phyloP scores from a whole-genome alignment of 2,888 invertebrate species.

The Panzeria rudis region DNA sequence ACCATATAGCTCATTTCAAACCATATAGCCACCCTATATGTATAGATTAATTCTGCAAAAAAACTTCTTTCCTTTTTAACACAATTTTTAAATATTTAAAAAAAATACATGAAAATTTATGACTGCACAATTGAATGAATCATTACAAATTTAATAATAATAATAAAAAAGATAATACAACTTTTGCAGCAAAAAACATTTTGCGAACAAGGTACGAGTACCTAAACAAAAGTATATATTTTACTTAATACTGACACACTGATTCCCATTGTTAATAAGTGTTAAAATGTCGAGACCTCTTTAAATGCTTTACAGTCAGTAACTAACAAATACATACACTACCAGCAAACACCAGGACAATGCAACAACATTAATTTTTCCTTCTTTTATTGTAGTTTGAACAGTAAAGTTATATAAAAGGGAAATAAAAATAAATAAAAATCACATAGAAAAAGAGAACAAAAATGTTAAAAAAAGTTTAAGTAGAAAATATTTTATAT shows the following conservation, averaged over 20 bases:
- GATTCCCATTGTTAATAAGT: slow-evolving; percentile 12
- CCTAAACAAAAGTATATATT: not conserved
- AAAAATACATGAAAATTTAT: not conserved
- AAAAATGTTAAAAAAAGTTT: slow-evolving; percentile 31
- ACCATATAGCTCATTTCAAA: too few relatives aligned
- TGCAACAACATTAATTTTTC: slow-evolving; percentile 2
- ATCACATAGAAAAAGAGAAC: slow-evolving; percentile 1
- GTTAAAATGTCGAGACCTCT: slow-evolving; percentile 19
- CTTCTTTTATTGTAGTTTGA: slow-evolving; percentile 6
- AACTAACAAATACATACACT: not conserved
- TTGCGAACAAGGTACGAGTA: not conserved
- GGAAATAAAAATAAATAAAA: slow-evolving; percentile 48
- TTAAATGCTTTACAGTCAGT: slow-evolving; percentile 13
- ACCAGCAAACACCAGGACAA: not conserved
- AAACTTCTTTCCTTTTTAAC: not conserved
- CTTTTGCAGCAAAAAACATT: not conserved
- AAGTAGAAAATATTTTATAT: slow-evolving; percentile 55
- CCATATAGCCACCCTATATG: too few relatives aligned
- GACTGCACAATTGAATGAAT: slow-evolving; percentile 41
- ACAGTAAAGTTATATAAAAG: slow-evolving; percentile 20
- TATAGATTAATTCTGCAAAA: not conserved
- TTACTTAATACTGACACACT: slow-evolving; percentile 16
- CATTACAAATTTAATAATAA: slow-evolving; percentile 49
- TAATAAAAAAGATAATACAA: slow-evolving; percentile 21
- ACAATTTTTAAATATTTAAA: not conserved